phyloP scores from a whole-genome alignment of 2,113 vertebrate genomes.

The Chrysochloris asiatica region DNA sequence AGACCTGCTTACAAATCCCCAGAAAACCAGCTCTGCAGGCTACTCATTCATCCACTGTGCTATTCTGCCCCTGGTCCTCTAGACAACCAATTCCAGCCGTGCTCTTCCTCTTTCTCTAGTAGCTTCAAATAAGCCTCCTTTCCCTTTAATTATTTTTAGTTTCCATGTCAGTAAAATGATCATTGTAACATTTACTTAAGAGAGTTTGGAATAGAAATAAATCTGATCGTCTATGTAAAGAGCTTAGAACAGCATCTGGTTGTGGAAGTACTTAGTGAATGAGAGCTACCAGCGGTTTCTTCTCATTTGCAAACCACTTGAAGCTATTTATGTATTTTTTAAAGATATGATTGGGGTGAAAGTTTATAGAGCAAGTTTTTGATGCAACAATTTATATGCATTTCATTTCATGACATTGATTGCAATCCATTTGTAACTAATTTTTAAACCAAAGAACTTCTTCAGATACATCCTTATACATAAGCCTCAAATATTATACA shows the following conservation, averaged over 20 bases:
- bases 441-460: not conserved
- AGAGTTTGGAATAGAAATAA: not conserved
- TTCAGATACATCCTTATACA: not conserved
- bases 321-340: too few species aligned
- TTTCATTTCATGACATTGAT: too few species aligned
- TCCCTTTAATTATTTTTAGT: not conserved
- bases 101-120: not conserved
- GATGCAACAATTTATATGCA: too few species aligned
- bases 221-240: not conserved
- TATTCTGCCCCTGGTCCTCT: not conserved
- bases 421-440: not conserved
- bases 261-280: not conserved
- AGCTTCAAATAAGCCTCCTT: not conserved
- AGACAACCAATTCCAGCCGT: not conserved
- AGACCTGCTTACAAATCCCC: not conserved
- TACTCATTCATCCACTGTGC: not conserved
- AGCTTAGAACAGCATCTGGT: not conserved
- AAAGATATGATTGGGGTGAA: too few species aligned
- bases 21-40: not conserved
- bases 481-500: not conserved
- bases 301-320: not conserved
- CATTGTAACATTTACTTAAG: constrained; percentile 10
- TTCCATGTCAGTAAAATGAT: constrained; percentile 37
- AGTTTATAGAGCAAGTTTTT: too few species aligned
- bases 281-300: not conserved